Percentiles rank a stretch among this genome's conserved stretches.
Evolutionary conservation across 2,797 vertebrate species (phyloP).

Genomic region (Varecia variegata): DNA sequence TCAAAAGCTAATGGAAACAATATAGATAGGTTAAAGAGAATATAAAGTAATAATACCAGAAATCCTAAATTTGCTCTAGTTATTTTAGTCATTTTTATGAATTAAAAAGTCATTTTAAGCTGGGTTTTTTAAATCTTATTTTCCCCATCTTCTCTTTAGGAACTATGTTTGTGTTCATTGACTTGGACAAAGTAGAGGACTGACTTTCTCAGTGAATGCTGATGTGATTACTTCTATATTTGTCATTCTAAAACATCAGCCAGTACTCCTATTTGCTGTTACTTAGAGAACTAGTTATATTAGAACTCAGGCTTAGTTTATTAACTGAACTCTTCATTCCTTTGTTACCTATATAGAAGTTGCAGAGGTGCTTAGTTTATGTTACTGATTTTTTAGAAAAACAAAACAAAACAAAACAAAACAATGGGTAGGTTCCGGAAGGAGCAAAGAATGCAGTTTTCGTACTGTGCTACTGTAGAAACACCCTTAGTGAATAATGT

Average conservation of each 20-base stretch:
- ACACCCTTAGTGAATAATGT: not conserved
- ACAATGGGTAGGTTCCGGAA: not conserved
- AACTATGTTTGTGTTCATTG: not conserved
- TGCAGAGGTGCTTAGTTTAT: not conserved
- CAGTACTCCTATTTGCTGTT: not conserved
- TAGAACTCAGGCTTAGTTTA: not conserved
- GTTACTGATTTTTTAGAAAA: not conserved
- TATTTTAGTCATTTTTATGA: not conserved
- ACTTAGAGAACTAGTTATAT: not conserved
- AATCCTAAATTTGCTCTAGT: not conserved
- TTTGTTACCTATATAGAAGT: not conserved
- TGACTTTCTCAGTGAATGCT: not conserved
- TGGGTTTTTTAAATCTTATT: not conserved
- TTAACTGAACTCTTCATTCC: not conserved
- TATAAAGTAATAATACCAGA: not conserved
- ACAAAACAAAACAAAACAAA: not conserved
- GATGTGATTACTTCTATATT: not conserved
- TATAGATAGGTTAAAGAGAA: not conserved
- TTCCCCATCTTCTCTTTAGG: not conserved
- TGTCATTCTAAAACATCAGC: not conserved
- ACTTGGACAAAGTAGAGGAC: not conserved
- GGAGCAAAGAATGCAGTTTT: not conserved
- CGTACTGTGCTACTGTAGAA: not conserved
- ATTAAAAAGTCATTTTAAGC: not conserved
- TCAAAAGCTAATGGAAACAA: not conserved